Evolutionary conservation across 2,888 invertebrate species (phyloP), one percentile per base, ranked within the genome.

Genomic region (Andrena bicolor): DNA sequence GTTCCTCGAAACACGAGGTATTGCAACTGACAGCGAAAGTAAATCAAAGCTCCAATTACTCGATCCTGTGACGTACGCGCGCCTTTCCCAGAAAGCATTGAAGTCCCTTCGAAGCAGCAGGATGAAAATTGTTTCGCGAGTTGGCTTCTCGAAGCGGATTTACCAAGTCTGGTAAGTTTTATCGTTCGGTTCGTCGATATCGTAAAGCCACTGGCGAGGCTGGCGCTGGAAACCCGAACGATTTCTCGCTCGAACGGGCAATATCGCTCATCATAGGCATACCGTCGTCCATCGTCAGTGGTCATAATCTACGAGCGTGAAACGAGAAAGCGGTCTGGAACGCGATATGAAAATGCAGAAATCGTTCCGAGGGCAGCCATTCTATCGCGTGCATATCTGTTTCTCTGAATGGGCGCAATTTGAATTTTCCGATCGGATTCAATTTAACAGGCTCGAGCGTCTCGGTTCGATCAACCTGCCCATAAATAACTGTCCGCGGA

Each of bases 161-260:
- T 69, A 35, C 28, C 30, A 23, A 35, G 20, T 61, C 41, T 61
- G n/a, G 35, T 65, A 70, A 73, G 30, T 64, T 60, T 53, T 28
- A 51, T 77, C 69, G 65, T 65, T 76, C 58, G 60, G n/a, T 13
- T 20, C 35, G 60, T 16, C 51, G 76, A 76, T 77, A 83, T 81
- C 81, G 74, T 70, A 76, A 80, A 76, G 73, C 35, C 64, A 58
- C 49, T 16, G 58, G 30, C 49, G 8, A 35, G 49, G 7, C 53
- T 28, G 58, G 41, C 20, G 53, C 48, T 74, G 63, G 77, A 77
- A 81, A 83, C 53, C 48, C 76, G 66, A 77, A 49, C 77, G 72
- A 81, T 83, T 84, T 84, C 77, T 58, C 65, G 84, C 74, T 79
- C 61, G 82, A 76, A 51, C 66, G 64, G 79, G 82, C 82, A 84